phyloP scores from a whole-genome alignment of 2,888 invertebrate genomes.

The Fragum whitleyi region DNA sequence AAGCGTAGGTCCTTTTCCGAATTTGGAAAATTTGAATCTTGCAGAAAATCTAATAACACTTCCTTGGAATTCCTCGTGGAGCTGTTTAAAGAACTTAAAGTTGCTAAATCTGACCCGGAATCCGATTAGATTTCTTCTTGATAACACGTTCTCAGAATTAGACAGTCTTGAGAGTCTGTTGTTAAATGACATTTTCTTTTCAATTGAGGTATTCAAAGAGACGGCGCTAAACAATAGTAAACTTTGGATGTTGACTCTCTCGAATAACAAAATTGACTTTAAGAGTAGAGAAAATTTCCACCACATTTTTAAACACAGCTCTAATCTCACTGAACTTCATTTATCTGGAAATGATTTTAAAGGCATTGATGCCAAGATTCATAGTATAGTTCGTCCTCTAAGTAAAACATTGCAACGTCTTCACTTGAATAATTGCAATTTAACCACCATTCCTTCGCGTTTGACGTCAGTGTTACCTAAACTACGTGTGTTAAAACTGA shows the following conservation, averaged over 20 bases:
- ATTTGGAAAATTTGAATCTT: not conserved
- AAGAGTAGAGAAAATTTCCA: not conserved
- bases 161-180: conserved; percentile 9
- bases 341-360: conserved; percentile 30
- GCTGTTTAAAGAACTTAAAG: conserved; percentile 41
- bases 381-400: conserved; percentile 19
- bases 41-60: conserved; percentile 19
- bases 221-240: conserved; percentile 24
- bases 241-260: conserved; percentile 20
- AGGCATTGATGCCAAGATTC: not conserved
- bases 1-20: conserved; percentile 4
- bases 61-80: not conserved
- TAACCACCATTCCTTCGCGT: conserved; percentile 27
- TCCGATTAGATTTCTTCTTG: conserved; percentile 31
- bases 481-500: not conserved
- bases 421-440: not conserved
- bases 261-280: conserved; percentile 28
- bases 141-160: conserved; percentile 35
- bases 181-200: conserved; percentile 14
- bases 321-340: conserved; percentile 13
- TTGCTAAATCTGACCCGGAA: conserved; percentile 35
- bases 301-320: conserved; percentile 15
- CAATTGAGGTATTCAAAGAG: conserved; percentile 2
- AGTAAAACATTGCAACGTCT: not conserved
- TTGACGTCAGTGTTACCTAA: conserved; percentile 8